Percentiles rank a stretch among this genome's conserved stretches.
These are phyloP conservation scores for Lordiphosa collinella DNA, from an alignment of 1,140 invertebrate species.

Conservation along the genomic window DNA sequence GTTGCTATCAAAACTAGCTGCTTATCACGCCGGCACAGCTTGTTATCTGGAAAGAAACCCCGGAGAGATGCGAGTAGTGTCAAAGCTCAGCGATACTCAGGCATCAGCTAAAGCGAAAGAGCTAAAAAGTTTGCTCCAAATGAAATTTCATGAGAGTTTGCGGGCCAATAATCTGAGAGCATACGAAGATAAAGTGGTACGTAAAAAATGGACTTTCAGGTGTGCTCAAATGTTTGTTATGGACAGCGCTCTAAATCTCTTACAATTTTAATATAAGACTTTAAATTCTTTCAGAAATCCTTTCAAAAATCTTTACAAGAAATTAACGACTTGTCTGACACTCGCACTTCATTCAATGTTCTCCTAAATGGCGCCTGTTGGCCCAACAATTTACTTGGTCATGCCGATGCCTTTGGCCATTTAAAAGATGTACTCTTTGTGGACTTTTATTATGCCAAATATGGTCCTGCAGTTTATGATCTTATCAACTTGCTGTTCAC, in stretches of 20 bases:
- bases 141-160: conserved; percentile 51
- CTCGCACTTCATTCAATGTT: conserved; percentile 37
- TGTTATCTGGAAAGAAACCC: conserved; percentile 36
- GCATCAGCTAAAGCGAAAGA: not conserved
- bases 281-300: conserved; percentile 34
- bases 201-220: conserved; percentile 8
- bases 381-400: conserved; percentile 42
- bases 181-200: conserved; percentile 60
- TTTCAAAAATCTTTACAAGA: conserved; percentile 33
- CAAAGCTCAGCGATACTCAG: conserved; percentile 8
- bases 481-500: conserved; percentile 45
- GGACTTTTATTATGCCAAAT: conserved; percentile 32
- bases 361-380: conserved; percentile 42
- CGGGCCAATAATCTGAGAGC: conserved; percentile 30
- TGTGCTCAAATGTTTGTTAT: not conserved
- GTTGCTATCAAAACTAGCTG: conserved; percentile 81
- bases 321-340: not conserved
- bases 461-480: conserved; percentile 41
- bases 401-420: conserved; percentile 47
- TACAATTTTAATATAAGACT: no score
- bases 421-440: conserved; percentile 42
- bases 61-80: conserved; percentile 22
- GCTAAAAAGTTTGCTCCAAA: conserved; percentile 21
- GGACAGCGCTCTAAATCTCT: no score
- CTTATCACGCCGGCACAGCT: conserved; percentile 81